Conservation (phyloP, 2,113 vertebrate genomes). For the Dolichotis patagonum region DNA sequence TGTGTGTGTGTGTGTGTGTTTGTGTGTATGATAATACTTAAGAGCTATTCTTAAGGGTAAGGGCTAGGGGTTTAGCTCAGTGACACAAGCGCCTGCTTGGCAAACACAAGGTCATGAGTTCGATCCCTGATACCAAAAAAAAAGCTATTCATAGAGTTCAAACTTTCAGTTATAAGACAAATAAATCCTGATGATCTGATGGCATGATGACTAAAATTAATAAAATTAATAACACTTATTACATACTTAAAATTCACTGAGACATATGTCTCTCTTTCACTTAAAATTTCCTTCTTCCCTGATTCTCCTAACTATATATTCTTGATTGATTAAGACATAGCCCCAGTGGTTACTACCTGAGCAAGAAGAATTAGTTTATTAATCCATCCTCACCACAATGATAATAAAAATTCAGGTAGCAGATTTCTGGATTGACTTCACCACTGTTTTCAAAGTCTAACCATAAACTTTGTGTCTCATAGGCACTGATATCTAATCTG, state of each 20-base stretch:
- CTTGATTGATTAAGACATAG: background rate
- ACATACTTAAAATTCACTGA: background rate
- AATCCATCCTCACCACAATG: background rate
- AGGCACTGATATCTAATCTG: background rate
- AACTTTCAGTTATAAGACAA: background rate
- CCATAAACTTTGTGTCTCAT: background rate
- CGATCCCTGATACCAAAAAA: too few relatives aligned
- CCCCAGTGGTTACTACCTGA: background rate
- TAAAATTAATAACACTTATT: background rate
- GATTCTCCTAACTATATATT: background rate
- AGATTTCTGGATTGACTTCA: background rate
- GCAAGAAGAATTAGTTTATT: background rate
- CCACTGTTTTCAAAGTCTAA: background rate
- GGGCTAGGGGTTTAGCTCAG: too few relatives aligned
- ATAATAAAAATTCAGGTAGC: background rate
- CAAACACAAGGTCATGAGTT: too few relatives aligned
- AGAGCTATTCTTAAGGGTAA: background rate
- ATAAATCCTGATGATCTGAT: background rate
- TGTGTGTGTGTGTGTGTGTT: background rate
- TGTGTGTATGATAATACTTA: background rate
- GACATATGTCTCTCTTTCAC: background rate
- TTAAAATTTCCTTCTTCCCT: slow-evolving; percentile 6
- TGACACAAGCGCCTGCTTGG: too few relatives aligned
- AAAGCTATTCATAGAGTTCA: too few relatives aligned
- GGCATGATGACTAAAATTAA: background rate